These are phyloP conservation scores for Acanthacorydalis orientalis DNA, from an alignment of 2,888 invertebrate species.

Conservation along the genomic window DNA sequence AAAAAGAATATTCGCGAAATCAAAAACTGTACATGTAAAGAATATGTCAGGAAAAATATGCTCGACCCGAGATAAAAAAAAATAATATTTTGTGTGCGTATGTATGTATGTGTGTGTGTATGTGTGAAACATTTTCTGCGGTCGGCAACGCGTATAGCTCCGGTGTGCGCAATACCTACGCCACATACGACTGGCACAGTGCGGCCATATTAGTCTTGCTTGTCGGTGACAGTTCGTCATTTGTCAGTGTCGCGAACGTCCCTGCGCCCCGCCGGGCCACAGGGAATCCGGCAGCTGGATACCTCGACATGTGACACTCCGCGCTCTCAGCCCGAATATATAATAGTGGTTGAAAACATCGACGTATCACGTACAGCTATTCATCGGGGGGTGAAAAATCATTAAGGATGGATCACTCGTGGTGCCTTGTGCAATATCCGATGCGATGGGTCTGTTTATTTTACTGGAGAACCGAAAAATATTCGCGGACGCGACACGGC, in stretches of 20 bases:
- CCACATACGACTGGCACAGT: no score
- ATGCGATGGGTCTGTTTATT: constrained; percentile 27
- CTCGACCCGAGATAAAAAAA: no score
- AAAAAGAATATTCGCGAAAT: no score
- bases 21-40: no score
- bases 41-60: no score
- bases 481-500: neutral
- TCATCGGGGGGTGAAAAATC: constrained; percentile 21
- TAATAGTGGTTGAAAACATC: constrained; percentile 15
- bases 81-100: neutral
- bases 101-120: no score
- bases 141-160: no score
- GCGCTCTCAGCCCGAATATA: constrained; percentile 24
- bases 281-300: constrained; percentile 21
- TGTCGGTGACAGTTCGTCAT: constrained; percentile 34
- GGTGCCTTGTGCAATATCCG: constrained; percentile 15
- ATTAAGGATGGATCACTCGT: constrained; percentile 27
- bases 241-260: constrained; percentile 31
- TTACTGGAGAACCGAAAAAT: constrained; percentile 9
- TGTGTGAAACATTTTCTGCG: no score
- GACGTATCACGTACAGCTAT: constrained; percentile 3
- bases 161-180: no score
- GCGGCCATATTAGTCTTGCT: constrained; percentile 34
- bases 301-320: constrained; percentile 28
- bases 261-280: neutral